Evolutionary conservation across 1,140 invertebrate genomes (phyloP).

Genomic region (Agrypnia vestita): DNA sequence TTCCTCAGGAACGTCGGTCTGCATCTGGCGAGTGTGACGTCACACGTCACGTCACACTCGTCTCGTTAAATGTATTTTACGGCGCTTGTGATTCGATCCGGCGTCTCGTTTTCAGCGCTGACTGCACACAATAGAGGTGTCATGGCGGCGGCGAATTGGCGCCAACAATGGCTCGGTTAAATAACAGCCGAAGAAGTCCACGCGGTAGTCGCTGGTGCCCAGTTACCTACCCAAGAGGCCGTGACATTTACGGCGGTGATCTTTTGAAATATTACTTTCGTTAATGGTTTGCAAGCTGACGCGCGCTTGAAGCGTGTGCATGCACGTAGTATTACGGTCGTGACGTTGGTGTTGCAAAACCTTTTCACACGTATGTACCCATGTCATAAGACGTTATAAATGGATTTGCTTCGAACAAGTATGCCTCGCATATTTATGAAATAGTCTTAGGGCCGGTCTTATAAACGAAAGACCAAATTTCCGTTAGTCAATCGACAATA

Average conservation of each 20-base stretch:
- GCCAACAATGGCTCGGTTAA: conserved; percentile 34
- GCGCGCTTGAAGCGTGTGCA: background rate
- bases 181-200: conserved; percentile 15
- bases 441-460: no score
- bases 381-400: no score
- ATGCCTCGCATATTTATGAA: no score
- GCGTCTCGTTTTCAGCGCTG: conserved; percentile 20
- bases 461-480: no score
- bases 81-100: conserved; percentile 28
- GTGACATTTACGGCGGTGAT: conserved; percentile 33
- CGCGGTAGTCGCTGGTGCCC: background rate
- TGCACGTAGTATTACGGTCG: background rate
- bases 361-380: no score
- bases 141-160: conserved; percentile 30
- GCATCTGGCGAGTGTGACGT: conserved; percentile 7
- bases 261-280: conserved; percentile 40
- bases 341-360: background rate
- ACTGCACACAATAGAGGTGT: conserved; percentile 39
- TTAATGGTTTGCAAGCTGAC: background rate
- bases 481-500: no score
- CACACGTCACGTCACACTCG: conserved; percentile 11
- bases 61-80: background rate
- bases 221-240: conserved; percentile 20
- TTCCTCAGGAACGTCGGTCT: background rate
- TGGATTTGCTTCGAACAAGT: no score